Evolutionary conservation across 2,888 invertebrate genomes (phyloP).

Genomic region (Trissolcus japonicus): DNA sequence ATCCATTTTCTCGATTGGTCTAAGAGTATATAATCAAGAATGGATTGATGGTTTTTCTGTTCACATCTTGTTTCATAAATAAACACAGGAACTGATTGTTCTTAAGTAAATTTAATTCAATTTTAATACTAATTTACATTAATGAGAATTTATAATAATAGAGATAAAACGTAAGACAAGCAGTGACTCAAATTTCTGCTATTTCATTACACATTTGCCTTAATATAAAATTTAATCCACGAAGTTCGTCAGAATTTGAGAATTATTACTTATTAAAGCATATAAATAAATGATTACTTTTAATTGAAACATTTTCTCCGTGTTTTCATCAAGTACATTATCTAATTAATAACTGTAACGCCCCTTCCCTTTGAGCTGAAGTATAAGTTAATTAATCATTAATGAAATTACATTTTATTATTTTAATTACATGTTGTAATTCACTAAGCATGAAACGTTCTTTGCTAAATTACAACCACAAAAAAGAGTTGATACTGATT

Average conservation of each 20-base stretch:
- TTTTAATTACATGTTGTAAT: constrained; percentile 5
- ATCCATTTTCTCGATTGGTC: too few relatives aligned
- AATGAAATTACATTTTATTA: constrained; percentile 41
- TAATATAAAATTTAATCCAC: constrained; percentile 47
- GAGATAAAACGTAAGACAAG: constrained; percentile 36
- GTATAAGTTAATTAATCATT: constrained; percentile 32
- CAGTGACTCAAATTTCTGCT: constrained; percentile 38
- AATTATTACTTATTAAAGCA: constrained; percentile 51
- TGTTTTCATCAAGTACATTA: constrained; percentile 46
- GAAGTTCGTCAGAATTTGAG: constrained; percentile 52
- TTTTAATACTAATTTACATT: constrained; percentile 13
- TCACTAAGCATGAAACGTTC: not conserved
- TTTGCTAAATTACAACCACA: constrained; percentile 19
- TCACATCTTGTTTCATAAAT: too few relatives aligned
- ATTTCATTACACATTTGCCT: constrained; percentile 35
- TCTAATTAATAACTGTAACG: constrained; percentile 44
- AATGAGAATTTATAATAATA: constrained; percentile 26
- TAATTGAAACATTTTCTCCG: constrained; percentile 47
- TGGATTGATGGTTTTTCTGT: too few relatives aligned
- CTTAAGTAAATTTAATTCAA: constrained; percentile 8
- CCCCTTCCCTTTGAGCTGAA: constrained; percentile 15
- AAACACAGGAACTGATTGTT: not conserved
- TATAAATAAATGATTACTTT: constrained; percentile 48
- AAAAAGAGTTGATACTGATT: constrained; percentile 23
- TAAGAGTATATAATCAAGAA: too few relatives aligned